Conservation (phyloP, 2,888 invertebrate species). For the Rhingia campestris region DNA sequence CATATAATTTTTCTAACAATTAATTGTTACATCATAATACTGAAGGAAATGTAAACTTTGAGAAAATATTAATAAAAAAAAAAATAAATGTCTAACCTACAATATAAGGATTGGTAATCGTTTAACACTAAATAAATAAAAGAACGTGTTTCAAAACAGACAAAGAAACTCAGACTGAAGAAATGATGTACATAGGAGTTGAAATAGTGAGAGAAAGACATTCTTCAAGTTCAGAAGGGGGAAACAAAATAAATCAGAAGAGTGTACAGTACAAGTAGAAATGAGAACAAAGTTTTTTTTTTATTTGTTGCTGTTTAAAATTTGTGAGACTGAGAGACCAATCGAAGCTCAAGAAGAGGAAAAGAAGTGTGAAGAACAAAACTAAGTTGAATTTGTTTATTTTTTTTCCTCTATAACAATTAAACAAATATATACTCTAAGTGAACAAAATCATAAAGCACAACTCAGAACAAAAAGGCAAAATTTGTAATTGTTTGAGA, state of each 20-base stretch:
- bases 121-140: too few relatives aligned
- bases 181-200: neutral
- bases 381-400: conserved; percentile 16
- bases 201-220: conserved; percentile 22
- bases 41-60: too few relatives aligned
- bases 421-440: conserved; percentile 56
- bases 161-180: too few relatives aligned
- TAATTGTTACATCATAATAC: too few relatives aligned
- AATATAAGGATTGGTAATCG: too few relatives aligned
- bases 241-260: conserved; percentile 14
- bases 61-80: too few relatives aligned
- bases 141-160: too few relatives aligned
- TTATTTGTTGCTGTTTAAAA: conserved; percentile 15
- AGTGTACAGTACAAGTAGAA: conserved; percentile 13
- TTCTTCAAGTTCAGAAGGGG: conserved; percentile 45
- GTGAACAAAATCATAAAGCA: conserved; percentile 58
- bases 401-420: conserved; percentile 55
- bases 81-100: too few relatives aligned
- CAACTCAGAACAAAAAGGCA: conserved; percentile 64
- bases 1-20: too few relatives aligned
- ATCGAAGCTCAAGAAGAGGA: conserved; percentile 64
- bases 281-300: conserved; percentile 32
- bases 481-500: conserved; percentile 36
- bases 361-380: conserved; percentile 63
- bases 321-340: conserved; percentile 42